Percentiles rank a stretch among this genome's conserved stretches.
These are phyloP conservation scores for Dyspetes luteomarginatus DNA, from an alignment of 2,888 invertebrate species.

Conservation along the genomic window DNA sequence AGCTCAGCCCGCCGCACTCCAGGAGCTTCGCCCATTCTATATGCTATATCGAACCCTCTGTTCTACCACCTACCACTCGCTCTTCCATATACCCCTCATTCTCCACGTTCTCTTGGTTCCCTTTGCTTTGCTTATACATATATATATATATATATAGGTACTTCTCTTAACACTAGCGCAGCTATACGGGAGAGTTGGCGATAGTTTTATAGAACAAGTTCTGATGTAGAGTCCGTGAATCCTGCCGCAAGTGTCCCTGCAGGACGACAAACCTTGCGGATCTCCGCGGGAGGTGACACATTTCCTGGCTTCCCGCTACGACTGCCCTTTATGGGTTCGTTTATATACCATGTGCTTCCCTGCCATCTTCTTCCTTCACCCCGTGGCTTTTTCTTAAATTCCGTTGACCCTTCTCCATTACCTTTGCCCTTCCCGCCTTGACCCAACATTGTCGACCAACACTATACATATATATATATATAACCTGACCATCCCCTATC, in stretches of 20 bases:
- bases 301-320: conserved; percentile 71
- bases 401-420: background rate
- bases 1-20: conserved; percentile 56
- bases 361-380: conserved; percentile 27
- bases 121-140: background rate
- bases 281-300: conserved; percentile 71
- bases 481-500: background rate
- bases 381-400: background rate
- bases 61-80: conserved; percentile 18
- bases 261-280: conserved; percentile 69
- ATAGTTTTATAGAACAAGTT: conserved; percentile 73
- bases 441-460: conserved; percentile 7
- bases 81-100: conserved; percentile 37
- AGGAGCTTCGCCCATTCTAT: conserved; percentile 42
- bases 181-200: conserved; percentile 66
- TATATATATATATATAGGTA: background rate
- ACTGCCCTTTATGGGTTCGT: conserved; percentile 63
- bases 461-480: background rate
- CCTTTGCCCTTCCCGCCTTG: conserved; percentile 9
- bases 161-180: conserved; percentile 43
- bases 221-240: conserved; percentile 43
- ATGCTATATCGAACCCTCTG: conserved; percentile 27
- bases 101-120: conserved; percentile 29
- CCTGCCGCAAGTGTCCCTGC: conserved; percentile 70
- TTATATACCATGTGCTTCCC: conserved; percentile 48